Base-by-base conservation (phyloP, 2,797 vertebrate genomes). In the Falco novaeseelandiae region DNA sequence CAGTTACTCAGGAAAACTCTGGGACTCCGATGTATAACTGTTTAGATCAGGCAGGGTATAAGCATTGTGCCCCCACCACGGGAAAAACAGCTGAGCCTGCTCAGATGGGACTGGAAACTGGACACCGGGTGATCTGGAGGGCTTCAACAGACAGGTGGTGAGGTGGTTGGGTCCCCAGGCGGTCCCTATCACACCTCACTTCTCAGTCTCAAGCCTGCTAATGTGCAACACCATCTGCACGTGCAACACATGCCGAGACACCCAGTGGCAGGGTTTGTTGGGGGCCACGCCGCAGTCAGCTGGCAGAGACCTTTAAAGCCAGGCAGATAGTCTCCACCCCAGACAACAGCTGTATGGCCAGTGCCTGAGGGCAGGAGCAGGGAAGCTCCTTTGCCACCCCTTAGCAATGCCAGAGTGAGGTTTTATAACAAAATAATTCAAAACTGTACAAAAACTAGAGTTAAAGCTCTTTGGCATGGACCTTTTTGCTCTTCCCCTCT, bases 201-300 rank as follows among this genome's bases (percentile, higher is more conserved):
- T 48, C 62, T 70, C 51, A 19, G 6, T 5, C 72, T 67, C 25
- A n/a, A 36, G 20, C 13, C 44, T 38, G 42, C 36, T 36, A n/a
- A 83, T 0, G 1, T 74, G 57, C 36, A 59, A 14, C 32, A 36
- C 36, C 21, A 42, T 5, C 65, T 17, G 22, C 30, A 27, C 6
- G 46, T 48, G 44, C 14, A 40, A 42, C 59, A 27, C 1, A 0
- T 1, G 14, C 27, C 1, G 3, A 66, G n/a, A 40, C 16, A 22
- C 26, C 16, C 1, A 0, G 13, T 4, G 12, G 59, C 25, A 0
- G 0, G 54, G 15, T 32, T 36, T 32, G 49, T 12, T 32, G 44
- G 26, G 32, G 46, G 30, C 14, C 54, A 46, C 23, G 2, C 21
- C 2, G 7, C 4, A 8, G 49, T 15, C 51, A 9, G n/a, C 7